Conservation (phyloP, 1,140 invertebrate species). For the Muscidifurax raptorellus region DNA sequence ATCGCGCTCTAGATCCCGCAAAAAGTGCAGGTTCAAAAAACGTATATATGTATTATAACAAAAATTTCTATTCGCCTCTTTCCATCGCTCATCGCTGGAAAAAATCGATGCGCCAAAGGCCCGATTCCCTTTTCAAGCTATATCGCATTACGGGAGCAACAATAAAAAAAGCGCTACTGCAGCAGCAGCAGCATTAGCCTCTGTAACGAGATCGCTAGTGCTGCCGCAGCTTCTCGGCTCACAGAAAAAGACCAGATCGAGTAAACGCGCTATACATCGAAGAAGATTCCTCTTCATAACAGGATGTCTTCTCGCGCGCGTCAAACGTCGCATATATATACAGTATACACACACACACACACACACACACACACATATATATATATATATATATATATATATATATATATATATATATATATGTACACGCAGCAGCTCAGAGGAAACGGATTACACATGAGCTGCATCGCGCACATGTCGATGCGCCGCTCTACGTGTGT, state of each 20-base stretch:
- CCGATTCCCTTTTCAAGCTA: conserved; percentile 4
- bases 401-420: too few species aligned
- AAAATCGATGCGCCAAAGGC: conserved; percentile 37
- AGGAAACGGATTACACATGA: conserved; percentile 39
- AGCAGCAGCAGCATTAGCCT: neutral
- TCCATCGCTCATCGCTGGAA: neutral
- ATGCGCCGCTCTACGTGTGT: neutral
- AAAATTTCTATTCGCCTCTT: neutral
- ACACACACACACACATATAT: too few species aligned
- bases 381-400: too few species aligned
- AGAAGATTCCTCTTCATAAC: conserved; percentile 34
- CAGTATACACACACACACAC: too few species aligned
- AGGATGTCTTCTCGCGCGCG: conserved; percentile 29
- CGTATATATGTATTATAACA: too few species aligned
- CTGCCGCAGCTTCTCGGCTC: neutral
- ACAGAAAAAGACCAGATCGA: neutral
- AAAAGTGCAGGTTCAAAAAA: too few species aligned
- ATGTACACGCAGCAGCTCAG: neutral
- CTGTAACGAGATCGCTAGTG: conserved; percentile 33
- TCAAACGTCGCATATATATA: neutral
- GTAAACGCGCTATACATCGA: conserved; percentile 6
- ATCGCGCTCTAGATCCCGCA: too few species aligned
- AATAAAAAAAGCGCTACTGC: conserved; percentile 15
- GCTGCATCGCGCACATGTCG: neutral
- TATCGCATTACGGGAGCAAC: conserved; percentile 1